phyloP scores from a whole-genome alignment of 2,113 vertebrate genomes.

The Rhegmatorhina hoffmannsi region DNA sequence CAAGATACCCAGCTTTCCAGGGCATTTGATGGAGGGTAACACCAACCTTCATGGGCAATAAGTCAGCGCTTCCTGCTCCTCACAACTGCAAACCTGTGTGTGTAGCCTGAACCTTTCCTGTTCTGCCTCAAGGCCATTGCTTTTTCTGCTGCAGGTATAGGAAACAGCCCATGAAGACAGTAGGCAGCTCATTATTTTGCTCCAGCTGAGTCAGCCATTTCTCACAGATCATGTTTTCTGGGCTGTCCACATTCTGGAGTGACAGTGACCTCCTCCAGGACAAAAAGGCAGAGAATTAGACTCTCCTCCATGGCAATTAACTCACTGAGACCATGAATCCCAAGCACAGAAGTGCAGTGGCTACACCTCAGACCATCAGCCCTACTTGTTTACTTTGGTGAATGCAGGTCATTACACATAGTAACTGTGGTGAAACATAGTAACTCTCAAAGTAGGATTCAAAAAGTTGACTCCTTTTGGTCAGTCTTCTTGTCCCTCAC shows the following conservation, averaged over 20 bases:
- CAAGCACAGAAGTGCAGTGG: background rate
- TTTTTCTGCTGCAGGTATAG: background rate
- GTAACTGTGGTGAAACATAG: background rate
- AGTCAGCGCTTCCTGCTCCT: background rate
- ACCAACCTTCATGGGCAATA: fast-evolving
- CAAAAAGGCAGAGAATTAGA: background rate
- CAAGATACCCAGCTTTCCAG: background rate
- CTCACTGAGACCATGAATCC: background rate
- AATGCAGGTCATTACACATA: background rate
- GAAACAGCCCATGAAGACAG: background rate
- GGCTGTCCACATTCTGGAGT: background rate
- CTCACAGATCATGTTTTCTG: background rate
- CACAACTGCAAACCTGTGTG: fast-evolving
- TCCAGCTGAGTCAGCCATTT: background rate
- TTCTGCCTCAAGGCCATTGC: background rate
- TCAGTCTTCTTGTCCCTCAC: background rate
- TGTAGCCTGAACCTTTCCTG: background rate
- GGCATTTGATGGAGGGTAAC: background rate
- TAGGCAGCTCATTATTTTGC: too few species aligned
- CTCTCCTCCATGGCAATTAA: background rate
- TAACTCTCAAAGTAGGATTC: background rate
- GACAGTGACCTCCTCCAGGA: background rate
- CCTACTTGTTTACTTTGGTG: background rate
- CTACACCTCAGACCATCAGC: background rate
- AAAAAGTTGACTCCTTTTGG: background rate